Base-by-base conservation (phyloP, 2,888 invertebrate species). In the Nemoura dubitans region DNA sequence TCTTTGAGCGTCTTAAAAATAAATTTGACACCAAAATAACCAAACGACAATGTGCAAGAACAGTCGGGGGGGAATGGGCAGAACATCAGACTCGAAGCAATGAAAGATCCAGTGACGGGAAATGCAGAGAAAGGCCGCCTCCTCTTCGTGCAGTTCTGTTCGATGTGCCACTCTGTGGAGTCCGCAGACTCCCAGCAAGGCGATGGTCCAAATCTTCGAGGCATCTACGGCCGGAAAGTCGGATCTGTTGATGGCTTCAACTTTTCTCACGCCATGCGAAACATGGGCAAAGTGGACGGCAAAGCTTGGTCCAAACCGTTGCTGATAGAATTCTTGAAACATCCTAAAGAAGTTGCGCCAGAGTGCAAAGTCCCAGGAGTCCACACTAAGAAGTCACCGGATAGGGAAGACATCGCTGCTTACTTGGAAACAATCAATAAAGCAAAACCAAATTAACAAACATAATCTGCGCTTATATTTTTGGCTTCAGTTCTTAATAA, bases 321-420 rank as follows among this genome's bases (percentile, higher is more conserved):
- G 28, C 29, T 84, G 26, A 14, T 59, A 10, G 28, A 59, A 0
- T 84, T 43, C 29, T 76, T 84, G 84, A 76, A 84, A 59, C 59
- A 84, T 27, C 29, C 84, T 0, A 84, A 84, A 29, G 84, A 84
- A 25, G 59, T 84, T 59, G 43, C 29, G 0, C 84, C 21, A 0
- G 84, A 59, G 7, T 27, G 76, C 0, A 84, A 76, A 59, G 84
- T 27, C 5, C 84, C 84, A 7, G 76, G 76, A 14, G 76, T 76
- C 0, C 84, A 84, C 76, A 84, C 84, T 0, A 84, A 84, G 76
- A 84, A 76, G 76, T n/a, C 27, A 29, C 84, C 84, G 16, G 84
- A 76, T 21, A 25, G 84, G 28, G 76, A 84, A 43, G 76, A 84
- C n/a, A 84, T 84, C 0, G 28, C 28, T 1, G 84, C 59, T 7